Evolutionary conservation across 1,140 invertebrate species (phyloP).

Genomic region (Sesamia nonagrioides): DNA sequence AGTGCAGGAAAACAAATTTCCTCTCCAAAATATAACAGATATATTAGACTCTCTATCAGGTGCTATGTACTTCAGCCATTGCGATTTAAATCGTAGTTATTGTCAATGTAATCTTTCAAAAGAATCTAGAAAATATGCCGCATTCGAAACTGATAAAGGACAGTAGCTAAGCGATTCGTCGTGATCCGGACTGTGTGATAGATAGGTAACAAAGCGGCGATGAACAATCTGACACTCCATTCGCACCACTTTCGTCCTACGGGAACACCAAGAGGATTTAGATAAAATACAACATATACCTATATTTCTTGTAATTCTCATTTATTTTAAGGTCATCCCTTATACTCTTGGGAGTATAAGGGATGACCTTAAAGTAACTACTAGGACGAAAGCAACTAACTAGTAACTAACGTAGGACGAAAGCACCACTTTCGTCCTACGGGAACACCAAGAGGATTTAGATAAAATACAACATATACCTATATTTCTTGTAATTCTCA

Average conservation of each 20-base stretch:
- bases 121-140: slow-evolving; percentile 25
- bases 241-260: slow-evolving; percentile 85
- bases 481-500: too few relatives aligned
- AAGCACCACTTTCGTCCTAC: slow-evolving; percentile 84
- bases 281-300: slow-evolving; percentile 1
- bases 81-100: too few relatives aligned
- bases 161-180: too few relatives aligned
- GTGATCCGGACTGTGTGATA: too few relatives aligned
- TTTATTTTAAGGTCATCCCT: slow-evolving; percentile 2
- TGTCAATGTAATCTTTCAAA: slow-evolving; percentile 15
- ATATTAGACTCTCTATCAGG: slow-evolving; percentile 19
- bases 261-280: slow-evolving; percentile 85
- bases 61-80: too few relatives aligned
- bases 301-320: slow-evolving; percentile 5
- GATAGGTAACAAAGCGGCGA: slow-evolving; percentile 96
- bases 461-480: slow-evolving; percentile 1
- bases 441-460: slow-evolving; percentile 85
- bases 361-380: slow-evolving; percentile 60
- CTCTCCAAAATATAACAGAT: neutral
- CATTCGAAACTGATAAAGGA: slow-evolving; percentile 43
- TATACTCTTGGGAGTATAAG: too few relatives aligned
- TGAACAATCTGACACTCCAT: slow-evolving; percentile 90
- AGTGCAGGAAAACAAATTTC: slow-evolving; percentile 7
- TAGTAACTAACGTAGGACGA: slow-evolving; percentile 86
- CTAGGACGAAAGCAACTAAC: too few relatives aligned